A percentile compares a stretch with the other conserved stretches of the same genome.
Evolutionary conservation across 2,113 vertebrate species (phyloP).

Genomic region (Phaetusa simplex): DNA sequence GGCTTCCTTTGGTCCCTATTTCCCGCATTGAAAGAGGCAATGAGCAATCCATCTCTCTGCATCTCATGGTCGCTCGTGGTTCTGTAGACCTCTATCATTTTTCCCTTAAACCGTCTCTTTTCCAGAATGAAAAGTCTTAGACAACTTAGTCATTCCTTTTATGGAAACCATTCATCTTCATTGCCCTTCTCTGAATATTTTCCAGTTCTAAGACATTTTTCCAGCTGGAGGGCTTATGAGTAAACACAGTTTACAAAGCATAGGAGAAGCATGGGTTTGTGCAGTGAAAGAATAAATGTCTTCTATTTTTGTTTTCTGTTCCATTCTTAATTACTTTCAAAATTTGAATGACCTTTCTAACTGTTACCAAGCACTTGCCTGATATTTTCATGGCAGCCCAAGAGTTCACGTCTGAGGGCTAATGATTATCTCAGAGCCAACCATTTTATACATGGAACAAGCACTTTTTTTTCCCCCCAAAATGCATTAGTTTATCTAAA

Average conservation of each 20-base stretch:
- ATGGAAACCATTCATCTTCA: not conserved
- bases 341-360: not conserved
- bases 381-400: not conserved
- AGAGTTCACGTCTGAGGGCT: not conserved
- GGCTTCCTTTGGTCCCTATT: not conserved
- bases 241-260: not conserved
- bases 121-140: not conserved
- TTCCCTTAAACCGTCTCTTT: not conserved
- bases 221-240: not conserved
- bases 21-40: not conserved
- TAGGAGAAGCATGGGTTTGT: not conserved
- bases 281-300: not conserved
- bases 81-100: not conserved
- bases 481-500: not conserved
- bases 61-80: not conserved
- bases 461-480: not conserved
- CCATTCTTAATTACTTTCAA: not conserved
- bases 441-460: not conserved
- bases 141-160: not conserved
- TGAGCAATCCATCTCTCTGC: not conserved
- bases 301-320: not conserved
- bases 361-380: not conserved
- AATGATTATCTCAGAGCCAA: not conserved
- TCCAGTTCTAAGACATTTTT: not conserved
- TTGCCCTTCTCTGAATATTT: not conserved